These are phyloP conservation scores for Thomomys bottae DNA, from an alignment of 2,113 vertebrate genomes.

Conservation along the genomic window DNA sequence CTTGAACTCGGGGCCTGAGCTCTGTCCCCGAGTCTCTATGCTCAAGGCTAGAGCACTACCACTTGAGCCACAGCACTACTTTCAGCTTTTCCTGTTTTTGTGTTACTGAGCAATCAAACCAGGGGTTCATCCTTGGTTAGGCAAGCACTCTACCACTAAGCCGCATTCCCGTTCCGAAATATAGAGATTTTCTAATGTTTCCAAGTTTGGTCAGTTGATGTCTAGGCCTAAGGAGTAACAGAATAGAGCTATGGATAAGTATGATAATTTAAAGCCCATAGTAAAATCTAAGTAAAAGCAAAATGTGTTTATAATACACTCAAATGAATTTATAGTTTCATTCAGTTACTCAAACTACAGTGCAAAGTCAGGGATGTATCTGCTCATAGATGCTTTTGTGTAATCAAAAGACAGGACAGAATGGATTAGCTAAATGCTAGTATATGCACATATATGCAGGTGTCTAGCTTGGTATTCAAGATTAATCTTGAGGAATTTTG, in stretches of 20 bases:
- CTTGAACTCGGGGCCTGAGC: too few relatives aligned
- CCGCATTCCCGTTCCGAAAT: too few relatives aligned
- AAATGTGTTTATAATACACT: neutral
- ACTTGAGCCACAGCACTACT: too few relatives aligned
- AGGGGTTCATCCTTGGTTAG: too few relatives aligned
- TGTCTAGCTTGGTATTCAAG: neutral
- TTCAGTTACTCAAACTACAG: neutral
- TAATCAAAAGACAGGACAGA: neutral
- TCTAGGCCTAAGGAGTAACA: neutral
- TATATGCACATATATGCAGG: neutral
- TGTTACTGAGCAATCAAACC: too few relatives aligned
- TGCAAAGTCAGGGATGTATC: neutral
- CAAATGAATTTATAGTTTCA: constrained; percentile 46
- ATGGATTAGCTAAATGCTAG: neutral
- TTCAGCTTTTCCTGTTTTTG: too few relatives aligned
- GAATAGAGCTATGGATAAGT: neutral
- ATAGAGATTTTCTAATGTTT: neutral
- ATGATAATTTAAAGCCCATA: neutral
- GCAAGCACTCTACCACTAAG: too few relatives aligned
- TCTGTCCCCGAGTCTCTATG: too few relatives aligned
- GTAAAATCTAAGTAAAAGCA: neutral
- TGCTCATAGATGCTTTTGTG: too few relatives aligned
- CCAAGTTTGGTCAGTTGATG: constrained; percentile 5
- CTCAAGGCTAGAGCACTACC: too few relatives aligned
- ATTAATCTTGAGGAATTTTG: neutral